A percentile compares a stretch with the other conserved stretches of the same genome.
Conservation (phyloP, 2,797 vertebrate species). For the Huso huso region DNA sequence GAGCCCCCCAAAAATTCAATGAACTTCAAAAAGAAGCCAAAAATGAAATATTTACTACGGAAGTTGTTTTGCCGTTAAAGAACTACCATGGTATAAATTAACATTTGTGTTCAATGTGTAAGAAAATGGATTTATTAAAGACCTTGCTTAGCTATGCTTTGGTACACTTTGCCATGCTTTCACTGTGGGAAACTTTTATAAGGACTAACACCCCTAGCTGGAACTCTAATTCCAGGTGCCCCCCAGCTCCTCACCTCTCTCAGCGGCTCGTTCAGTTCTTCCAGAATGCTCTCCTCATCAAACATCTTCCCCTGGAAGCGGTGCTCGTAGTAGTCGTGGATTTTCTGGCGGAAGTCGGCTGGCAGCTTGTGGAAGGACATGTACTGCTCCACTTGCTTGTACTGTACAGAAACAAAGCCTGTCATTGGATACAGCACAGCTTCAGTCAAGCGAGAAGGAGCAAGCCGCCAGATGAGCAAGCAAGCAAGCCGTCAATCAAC, state of each 20-base stretch:
- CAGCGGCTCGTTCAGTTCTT: conserved; percentile 86
- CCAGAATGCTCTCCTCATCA: conserved; percentile 89
- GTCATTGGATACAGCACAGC: neutral
- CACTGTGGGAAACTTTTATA: no score
- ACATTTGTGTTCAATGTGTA: no score
- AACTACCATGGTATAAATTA: no score
- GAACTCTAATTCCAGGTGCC: no score
- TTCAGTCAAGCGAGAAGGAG: conserved; percentile 4
- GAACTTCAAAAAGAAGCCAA: neutral
- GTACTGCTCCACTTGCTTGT: conserved; percentile 97
- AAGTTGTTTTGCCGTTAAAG: no score
- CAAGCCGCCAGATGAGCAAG: neutral
- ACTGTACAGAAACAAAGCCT: conserved; percentile 51
- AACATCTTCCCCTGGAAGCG: conserved; percentile 98
- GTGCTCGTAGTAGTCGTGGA: conserved; percentile 89
- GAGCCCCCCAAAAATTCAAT: neutral
- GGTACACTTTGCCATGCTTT: no score
- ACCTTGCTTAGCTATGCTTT: no score
- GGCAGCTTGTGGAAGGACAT: conserved; percentile 98
- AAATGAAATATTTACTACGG: no score
- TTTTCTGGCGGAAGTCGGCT: conserved; percentile 82
- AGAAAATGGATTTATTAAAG: no score
- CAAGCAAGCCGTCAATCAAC: no score
- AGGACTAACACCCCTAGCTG: no score
- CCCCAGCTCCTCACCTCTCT: conserved; percentile 68